These are phyloP conservation scores for Xenopus tropicalis DNA, from an alignment of 2,113 vertebrate genomes.

Conservation along the genomic window UCB_Xtro_10.0 CM004447.2:83807001-83807500, in stretches of 20 bases:
- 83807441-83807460: background rate
- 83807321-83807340: conserved; percentile 80
- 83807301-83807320: conserved; percentile 82
- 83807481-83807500: too few relatives aligned
- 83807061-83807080: conserved; percentile 82
- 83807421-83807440: too few relatives aligned
- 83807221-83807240: conserved; percentile 77
- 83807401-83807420: background rate
- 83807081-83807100: conserved; percentile 92
- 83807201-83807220: conserved; percentile 83
- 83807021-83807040: conserved; percentile 96
- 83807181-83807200: conserved; percentile 89
- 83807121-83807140: conserved; percentile 95
- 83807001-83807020: conserved; percentile 90
- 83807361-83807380: conserved; percentile 66
- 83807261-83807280: conserved; percentile 84
- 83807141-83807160: conserved; percentile 89
- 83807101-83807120: conserved; percentile 94
- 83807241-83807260: conserved; percentile 80
- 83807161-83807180: conserved; percentile 86
- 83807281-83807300: conserved; percentile 96
- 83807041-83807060: conserved; percentile 80
- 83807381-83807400: background rate
- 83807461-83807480: too few relatives aligned
- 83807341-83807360: conserved; percentile 89